Evolutionary conservation across 2,888 invertebrate species (phyloP).

Genomic region (Odontothrips loti): DNA sequence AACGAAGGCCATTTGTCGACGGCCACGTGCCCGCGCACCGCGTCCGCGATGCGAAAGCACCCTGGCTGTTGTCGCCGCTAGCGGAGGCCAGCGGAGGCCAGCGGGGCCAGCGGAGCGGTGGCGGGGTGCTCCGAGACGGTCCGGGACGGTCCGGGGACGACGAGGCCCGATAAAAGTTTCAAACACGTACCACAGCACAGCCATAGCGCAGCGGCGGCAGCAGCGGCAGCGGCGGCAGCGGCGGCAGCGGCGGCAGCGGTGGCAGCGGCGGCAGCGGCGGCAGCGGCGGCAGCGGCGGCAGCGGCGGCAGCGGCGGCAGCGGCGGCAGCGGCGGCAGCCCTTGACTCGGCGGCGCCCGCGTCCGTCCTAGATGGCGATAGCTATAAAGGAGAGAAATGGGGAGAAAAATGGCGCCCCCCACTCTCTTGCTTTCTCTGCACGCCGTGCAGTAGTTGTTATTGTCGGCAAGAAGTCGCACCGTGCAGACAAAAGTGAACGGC

Average conservation of each 20-base stretch:
- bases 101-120: not conserved
- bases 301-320: not conserved
- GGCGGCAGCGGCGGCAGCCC: not conserved
- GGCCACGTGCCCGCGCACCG: too few relatives aligned
- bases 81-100: too few relatives aligned
- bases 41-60: too few relatives aligned
- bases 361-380: not conserved
- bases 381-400: constrained; percentile 11
- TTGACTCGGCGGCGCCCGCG: not conserved
- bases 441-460: not conserved
- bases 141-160: not conserved
- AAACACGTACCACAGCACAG: not conserved
- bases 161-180: constrained; percentile 3
- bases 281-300: not conserved
- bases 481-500: constrained; percentile 1
- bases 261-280: not conserved
- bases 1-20: too few relatives aligned
- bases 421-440: too few relatives aligned
- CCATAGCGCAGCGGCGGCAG: not conserved
- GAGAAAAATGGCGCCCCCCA: not conserved
- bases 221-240: not conserved
- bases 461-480: constrained; percentile 3
- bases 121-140: not conserved
- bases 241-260: not conserved
- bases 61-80: too few relatives aligned